Conservation (phyloP, 2,113 vertebrate genomes). For the Prionailurus bengalensis region DNA sequence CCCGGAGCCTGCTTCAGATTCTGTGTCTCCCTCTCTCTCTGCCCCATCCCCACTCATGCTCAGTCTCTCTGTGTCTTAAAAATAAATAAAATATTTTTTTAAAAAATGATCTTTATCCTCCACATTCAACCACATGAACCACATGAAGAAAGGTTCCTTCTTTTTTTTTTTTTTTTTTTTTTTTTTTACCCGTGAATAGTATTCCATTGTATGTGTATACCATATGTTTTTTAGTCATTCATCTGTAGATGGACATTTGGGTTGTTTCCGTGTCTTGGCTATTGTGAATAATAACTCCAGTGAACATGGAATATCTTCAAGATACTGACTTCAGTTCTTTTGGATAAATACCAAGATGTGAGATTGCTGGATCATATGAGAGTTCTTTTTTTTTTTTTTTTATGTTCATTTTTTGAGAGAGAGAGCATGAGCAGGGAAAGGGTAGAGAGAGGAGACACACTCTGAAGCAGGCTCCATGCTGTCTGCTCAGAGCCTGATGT, state of each 20-base stretch:
- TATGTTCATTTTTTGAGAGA: too few relatives aligned
- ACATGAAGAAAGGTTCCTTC: not conserved
- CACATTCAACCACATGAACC: not conserved
- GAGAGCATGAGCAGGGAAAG: too few relatives aligned
- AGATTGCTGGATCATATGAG: not conserved
- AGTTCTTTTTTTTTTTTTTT: slow-evolving; percentile 2
- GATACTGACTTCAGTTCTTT: slow-evolving; percentile 3
- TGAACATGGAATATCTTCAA: not conserved
- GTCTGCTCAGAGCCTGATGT: too few relatives aligned
- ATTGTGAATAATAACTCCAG: not conserved
- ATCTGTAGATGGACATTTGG: not conserved
- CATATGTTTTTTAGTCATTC: not conserved
- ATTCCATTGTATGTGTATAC: not conserved
- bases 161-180: not conserved
- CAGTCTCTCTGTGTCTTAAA: too few relatives aligned
- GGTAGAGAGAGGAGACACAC: too few relatives aligned
- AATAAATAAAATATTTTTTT: not conserved
- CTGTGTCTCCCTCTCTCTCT: too few relatives aligned
- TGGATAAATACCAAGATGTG: not conserved
- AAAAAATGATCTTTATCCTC: not conserved
- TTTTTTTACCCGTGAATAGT: not conserved
- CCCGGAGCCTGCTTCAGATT: too few relatives aligned
- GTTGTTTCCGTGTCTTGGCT: not conserved
- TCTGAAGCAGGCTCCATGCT: too few relatives aligned
- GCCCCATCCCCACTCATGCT: too few relatives aligned